phyloP scores from a whole-genome alignment of 2,113 vertebrate genomes.

The Seriola aureovittata region DNA sequence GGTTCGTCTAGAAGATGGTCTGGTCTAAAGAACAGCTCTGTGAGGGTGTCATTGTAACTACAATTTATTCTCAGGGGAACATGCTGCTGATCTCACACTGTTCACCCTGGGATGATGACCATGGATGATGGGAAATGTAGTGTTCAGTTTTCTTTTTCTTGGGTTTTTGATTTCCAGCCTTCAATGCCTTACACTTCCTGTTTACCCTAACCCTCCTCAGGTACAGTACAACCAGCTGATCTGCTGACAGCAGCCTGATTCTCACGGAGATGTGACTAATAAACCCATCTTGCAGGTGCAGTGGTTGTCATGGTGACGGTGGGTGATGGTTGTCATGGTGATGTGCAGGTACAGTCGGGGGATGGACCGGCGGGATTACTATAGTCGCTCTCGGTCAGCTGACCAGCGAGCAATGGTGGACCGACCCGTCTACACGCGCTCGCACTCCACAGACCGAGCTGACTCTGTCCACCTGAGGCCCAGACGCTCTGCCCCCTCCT shows the following conservation, averaged over 20 bases:
- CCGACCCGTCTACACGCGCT: slow-evolving; percentile 89
- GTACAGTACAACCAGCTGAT: background rate
- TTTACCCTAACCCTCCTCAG: background rate
- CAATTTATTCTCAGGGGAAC: too few relatives aligned
- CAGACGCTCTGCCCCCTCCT: slow-evolving; percentile 96
- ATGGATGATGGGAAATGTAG: background rate
- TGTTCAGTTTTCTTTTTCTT: slow-evolving; percentile 1
- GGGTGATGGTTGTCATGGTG: slow-evolving; percentile 81
- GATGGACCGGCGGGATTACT: slow-evolving; percentile 94
- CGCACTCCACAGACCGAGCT: slow-evolving; percentile 92
- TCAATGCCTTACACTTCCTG: slow-evolving; percentile 11
- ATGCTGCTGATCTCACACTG: too few relatives aligned
- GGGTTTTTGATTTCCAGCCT: background rate
- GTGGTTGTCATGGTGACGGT: slow-evolving; percentile 14
- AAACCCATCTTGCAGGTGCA: slow-evolving; percentile 80
- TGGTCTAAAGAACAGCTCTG: too few relatives aligned
- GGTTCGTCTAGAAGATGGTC: too few relatives aligned
- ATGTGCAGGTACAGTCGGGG: slow-evolving; percentile 93
- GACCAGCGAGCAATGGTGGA: slow-evolving; percentile 92
- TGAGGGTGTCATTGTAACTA: too few relatives aligned
- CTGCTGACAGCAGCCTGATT: background rate
- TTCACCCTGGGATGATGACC: too few relatives aligned
- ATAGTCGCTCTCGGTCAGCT: slow-evolving; percentile 94
- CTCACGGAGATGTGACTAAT: background rate
- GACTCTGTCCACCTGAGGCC: slow-evolving; percentile 94